phyloP scores from a whole-genome alignment of 2,113 vertebrate genomes.

The Mormyrus lacerda region DNA sequence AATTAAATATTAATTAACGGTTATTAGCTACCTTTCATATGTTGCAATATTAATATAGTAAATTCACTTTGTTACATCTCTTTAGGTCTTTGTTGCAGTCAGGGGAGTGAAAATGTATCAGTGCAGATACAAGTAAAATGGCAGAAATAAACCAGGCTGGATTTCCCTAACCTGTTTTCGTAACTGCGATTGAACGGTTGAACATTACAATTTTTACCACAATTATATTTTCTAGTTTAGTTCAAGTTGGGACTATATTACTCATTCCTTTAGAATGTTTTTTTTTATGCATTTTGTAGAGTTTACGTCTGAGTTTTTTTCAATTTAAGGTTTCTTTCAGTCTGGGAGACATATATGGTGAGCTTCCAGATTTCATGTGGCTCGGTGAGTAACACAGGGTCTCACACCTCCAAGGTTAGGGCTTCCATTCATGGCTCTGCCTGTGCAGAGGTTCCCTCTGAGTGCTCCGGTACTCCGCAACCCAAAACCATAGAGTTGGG shows the following conservation, averaged over 20 bases:
- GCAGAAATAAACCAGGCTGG: neutral
- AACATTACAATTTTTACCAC: neutral
- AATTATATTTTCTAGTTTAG: neutral
- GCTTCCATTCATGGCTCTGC: neutral
- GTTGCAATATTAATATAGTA: neutral
- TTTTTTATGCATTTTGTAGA: neutral
- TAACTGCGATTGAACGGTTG: too few relatives aligned
- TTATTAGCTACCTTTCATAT: neutral
- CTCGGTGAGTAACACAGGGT: neutral
- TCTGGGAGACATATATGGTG: neutral
- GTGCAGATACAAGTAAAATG: neutral
- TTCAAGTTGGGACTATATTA: neutral
- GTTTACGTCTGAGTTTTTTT: neutral
- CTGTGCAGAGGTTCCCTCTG: neutral
- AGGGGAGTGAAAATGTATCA: neutral
- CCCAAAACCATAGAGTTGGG: neutral
- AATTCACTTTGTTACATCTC: neutral
- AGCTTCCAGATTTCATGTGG: neutral
- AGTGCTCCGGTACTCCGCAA: neutral
- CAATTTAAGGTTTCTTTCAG: neutral
- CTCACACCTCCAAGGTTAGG: neutral
- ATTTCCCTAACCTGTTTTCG: neutral
- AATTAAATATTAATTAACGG: neutral
- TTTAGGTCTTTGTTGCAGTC: neutral
- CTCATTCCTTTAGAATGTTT: neutral